phyloP scores from a whole-genome alignment of 35 echinoderm and acorn worm species.

The Eucidaris tribuloides region DNA sequence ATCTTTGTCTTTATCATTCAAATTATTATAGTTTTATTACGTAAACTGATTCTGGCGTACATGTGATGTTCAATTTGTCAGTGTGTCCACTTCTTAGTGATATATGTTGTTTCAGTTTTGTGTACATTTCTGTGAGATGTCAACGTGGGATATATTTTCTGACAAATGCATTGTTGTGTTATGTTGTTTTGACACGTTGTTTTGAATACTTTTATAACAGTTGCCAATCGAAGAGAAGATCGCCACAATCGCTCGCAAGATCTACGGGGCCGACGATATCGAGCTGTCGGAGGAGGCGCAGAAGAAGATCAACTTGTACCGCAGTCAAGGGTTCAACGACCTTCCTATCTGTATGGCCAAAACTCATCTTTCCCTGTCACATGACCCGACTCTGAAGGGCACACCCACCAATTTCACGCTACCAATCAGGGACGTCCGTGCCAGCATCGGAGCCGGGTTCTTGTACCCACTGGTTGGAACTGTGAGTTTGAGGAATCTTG shows the following conservation, averaged over 20 bases:
- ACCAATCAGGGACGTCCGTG: slow-evolving; percentile 91
- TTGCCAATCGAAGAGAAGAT: slow-evolving; percentile 96
- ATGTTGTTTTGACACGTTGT: no score
- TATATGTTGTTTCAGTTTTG: no score
- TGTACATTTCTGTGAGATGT: no score
- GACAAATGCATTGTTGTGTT: no score
- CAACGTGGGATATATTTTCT: no score
- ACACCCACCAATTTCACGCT: slow-evolving; percentile 85
- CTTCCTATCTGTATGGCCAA: slow-evolving; percentile 99
- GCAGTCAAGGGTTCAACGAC: slow-evolving; percentile 94
- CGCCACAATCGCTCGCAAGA: slow-evolving; percentile 76
- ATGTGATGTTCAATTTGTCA: no score
- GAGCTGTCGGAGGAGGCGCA: slow-evolving; percentile 90
- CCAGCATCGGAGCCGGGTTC: slow-evolving; percentile 95
- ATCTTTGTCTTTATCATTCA: no score
- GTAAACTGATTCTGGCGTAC: no score
- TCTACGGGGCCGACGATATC: slow-evolving; percentile 93
- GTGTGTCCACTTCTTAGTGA: no score
- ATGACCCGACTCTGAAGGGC: slow-evolving; percentile 78
- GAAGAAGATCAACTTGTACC: slow-evolving; percentile 86
- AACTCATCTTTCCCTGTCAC: slow-evolving; percentile 93
- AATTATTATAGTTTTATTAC: no score
- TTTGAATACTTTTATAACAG: no score
- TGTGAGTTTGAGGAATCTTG: no score
- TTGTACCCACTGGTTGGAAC: slow-evolving; percentile 94